Percentiles rank a stretch among this genome's conserved stretches.
Evolutionary conservation across 1,140 invertebrate species (phyloP).

Genomic region (Notospermus geniculatus): DNA sequence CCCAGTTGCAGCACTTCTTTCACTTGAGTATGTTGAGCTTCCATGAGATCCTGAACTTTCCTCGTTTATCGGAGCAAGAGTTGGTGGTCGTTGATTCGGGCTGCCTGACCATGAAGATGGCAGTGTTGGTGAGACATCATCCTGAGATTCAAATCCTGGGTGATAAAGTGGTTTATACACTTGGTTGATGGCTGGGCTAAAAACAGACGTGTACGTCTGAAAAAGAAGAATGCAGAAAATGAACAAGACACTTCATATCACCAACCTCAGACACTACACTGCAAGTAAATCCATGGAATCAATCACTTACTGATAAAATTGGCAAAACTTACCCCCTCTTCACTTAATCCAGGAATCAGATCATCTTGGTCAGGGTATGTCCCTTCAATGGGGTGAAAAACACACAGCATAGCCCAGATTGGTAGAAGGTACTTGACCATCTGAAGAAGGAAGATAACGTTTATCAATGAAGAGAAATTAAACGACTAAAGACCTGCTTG

Average conservation of each 20-base stretch:
- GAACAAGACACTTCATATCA: background rate
- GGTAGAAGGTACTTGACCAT: conserved; percentile 59
- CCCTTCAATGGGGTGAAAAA: conserved; percentile 56
- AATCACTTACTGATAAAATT: background rate
- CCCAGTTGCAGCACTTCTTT: too few species aligned
- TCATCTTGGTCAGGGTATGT: conserved; percentile 38
- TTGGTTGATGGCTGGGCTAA: background rate
- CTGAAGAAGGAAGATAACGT: too few species aligned
- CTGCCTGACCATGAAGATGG: background rate
- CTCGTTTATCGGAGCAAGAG: background rate
- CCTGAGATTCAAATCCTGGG: background rate
- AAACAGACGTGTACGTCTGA: conserved; percentile 14
- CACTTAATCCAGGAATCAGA: conserved; percentile 40
- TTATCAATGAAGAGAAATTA: too few species aligned
- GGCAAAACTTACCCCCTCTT: conserved; percentile 41
- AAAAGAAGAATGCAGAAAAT: background rate
- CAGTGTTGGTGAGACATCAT: background rate
- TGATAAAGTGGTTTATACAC: background rate
- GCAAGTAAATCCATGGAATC: background rate
- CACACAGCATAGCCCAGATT: conserved; percentile 59
- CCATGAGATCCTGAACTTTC: too few species aligned
- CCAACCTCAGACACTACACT: background rate
- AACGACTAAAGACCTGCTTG: too few species aligned
- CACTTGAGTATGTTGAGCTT: too few species aligned
- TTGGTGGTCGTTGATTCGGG: background rate